Percentiles rank a stretch among this genome's conserved stretches.
Evolutionary conservation across 2,797 vertebrate genomes (phyloP).

Genomic region (Buphagus erythrorhynchus): DNA sequence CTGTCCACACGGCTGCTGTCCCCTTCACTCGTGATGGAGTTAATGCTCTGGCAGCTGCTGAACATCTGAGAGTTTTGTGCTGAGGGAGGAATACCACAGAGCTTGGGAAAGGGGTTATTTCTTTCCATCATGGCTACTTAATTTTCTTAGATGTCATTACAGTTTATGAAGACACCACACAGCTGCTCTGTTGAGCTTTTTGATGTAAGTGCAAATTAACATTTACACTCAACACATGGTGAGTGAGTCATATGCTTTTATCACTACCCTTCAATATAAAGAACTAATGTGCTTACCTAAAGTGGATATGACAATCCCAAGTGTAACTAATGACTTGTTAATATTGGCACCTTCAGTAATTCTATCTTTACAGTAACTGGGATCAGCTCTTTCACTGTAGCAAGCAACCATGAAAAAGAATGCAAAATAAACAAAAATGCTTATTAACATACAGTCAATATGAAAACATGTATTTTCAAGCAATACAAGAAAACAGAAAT

Average conservation of each 20-base stretch:
- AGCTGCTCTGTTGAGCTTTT: neutral
- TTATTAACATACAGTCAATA: neutral
- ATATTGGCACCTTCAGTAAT: slow-evolving; percentile 97
- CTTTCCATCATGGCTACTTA: neutral
- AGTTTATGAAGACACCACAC: neutral
- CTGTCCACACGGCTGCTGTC: slow-evolving; percentile 81
- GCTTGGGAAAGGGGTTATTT: neutral
- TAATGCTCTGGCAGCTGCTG: slow-evolving; percentile 94
- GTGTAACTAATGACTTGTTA: slow-evolving; percentile 96
- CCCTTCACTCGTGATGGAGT: slow-evolving; percentile 85
- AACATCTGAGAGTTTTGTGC: slow-evolving; percentile 97
- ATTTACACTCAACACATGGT: neutral
- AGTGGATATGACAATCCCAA: slow-evolving; percentile 96
- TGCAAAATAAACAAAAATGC: neutral
- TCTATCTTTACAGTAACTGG: slow-evolving; percentile 93
- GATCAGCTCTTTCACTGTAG: slow-evolving; percentile 92
- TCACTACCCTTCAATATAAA: neutral
- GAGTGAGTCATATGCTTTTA: neutral
- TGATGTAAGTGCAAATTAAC: neutral
- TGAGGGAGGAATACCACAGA: slow-evolving; percentile 54
- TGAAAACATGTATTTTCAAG: neutral
- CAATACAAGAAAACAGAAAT: neutral
- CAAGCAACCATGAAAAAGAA: neutral
- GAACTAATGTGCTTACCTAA: slow-evolving; percentile 82
- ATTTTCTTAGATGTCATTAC: neutral